Evolutionary conservation across 2,113 vertebrate genomes (phyloP).

Genomic region (Amphiprion percula): DNA sequence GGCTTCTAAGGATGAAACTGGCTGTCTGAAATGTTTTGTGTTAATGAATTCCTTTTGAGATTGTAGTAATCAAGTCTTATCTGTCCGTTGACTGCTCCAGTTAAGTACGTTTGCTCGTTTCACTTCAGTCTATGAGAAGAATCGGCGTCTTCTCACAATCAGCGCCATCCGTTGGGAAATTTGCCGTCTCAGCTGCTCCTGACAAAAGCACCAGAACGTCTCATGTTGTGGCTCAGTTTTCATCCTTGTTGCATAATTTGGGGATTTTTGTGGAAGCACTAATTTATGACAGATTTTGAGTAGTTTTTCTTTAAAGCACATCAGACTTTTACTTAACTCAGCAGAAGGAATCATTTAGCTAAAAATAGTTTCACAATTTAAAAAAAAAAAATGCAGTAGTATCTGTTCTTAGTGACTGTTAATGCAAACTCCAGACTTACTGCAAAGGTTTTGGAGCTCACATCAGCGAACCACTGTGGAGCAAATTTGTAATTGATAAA

Average conservation of each 20-base stretch:
- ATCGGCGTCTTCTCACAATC: not conserved
- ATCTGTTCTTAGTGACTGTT: too few species aligned
- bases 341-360: not conserved
- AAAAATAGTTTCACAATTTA: not conserved
- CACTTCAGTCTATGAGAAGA: not conserved
- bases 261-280: not conserved
- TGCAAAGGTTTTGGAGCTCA: too few species aligned
- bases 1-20: not conserved
- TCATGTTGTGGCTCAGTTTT: not conserved
- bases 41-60: not conserved
- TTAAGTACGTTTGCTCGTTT: not conserved
- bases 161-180: not conserved
- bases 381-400: too few species aligned
- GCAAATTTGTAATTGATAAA: too few species aligned
- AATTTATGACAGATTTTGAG: not conserved
- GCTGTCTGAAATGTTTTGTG: not conserved
- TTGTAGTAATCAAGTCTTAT: not conserved
- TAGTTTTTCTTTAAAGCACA: not conserved
- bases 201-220: not conserved
- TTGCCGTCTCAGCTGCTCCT: not conserved
- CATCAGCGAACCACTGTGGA: too few species aligned
- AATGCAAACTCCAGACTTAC: too few species aligned
- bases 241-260: not conserved
- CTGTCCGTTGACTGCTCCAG: not conserved
- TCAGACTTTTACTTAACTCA: not conserved